Conservation (phyloP, 2,888 invertebrate genomes). For the Zygogramma bicolorata region DNA sequence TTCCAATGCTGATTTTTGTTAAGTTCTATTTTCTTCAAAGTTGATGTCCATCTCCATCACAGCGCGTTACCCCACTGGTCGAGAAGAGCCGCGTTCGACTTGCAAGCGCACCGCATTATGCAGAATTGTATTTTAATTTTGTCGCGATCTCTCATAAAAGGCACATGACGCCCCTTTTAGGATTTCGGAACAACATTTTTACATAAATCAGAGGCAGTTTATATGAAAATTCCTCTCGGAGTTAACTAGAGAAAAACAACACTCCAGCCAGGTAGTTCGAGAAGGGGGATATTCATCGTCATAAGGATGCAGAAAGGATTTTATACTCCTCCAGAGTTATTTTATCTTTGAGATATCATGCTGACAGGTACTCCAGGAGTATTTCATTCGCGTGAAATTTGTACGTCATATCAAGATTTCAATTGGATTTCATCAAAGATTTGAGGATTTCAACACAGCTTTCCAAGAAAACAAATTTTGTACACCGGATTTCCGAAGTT, state of each 20-base stretch:
- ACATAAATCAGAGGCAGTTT: constrained; percentile 42
- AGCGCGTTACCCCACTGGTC: constrained; percentile 18
- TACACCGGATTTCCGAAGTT: too few species aligned
- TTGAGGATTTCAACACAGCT: too few species aligned
- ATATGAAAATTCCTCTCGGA: constrained; percentile 12
- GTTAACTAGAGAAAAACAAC: constrained; percentile 13
- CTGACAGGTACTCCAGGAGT: too few species aligned
- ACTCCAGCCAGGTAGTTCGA: constrained; percentile 15
- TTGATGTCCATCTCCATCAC: background rate
- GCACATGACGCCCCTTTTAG: constrained; percentile 43
- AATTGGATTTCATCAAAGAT: too few species aligned
- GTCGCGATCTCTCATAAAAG: constrained; percentile 46
- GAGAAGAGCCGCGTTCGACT: constrained; percentile 8
- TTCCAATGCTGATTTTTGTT: too few species aligned
- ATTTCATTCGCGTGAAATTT: too few species aligned
- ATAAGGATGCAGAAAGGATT: background rate
- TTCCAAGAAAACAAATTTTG: too few species aligned
- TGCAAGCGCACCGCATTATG: constrained; percentile 40
- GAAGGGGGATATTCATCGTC: background rate
- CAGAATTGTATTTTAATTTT: constrained; percentile 48
- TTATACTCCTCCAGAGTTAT: too few species aligned
- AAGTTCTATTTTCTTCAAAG: background rate
- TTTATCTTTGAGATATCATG: too few species aligned
- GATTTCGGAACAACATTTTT: constrained; percentile 40
- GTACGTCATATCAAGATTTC: too few species aligned